Conservation (phyloP, 2,113 vertebrate genomes). For the Neolamprologus hecqui region DNA sequence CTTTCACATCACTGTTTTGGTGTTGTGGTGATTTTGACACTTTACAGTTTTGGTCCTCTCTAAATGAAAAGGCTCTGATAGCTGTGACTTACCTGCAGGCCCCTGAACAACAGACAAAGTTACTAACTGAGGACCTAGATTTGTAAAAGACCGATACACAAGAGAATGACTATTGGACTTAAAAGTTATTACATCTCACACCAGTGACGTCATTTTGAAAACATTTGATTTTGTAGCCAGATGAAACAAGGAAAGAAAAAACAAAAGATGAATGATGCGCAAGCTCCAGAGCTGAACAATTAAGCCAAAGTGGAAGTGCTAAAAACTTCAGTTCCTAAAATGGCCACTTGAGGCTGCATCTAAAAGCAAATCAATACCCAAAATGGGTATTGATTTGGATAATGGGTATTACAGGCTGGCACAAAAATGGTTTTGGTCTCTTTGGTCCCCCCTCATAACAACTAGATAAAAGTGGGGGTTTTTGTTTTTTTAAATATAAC, state of each 20-base stretch:
- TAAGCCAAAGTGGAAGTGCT: not conserved
- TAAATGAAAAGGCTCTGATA: not conserved
- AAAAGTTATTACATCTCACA: not conserved
- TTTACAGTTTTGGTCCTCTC: not conserved
- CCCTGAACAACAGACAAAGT: not conserved
- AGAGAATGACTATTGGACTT: not conserved
- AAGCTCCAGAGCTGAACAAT: not conserved
- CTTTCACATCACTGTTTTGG: not conserved
- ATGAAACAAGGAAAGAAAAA: not conserved
- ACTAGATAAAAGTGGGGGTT: rapidly evolving
- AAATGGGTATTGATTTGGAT: not conserved
- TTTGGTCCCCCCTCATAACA: not conserved
- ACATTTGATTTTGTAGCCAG: not conserved
- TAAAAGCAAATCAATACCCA: not conserved
- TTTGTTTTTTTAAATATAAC: not conserved
- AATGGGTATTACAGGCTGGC: not conserved
- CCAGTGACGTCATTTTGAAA: not conserved
- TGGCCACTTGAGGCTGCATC: not conserved
- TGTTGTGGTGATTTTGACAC: not conserved
- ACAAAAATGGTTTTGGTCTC: not conserved
- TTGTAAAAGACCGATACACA: not conserved
- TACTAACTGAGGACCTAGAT: not conserved
- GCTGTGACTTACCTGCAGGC: not conserved
- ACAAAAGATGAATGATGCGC: not conserved
- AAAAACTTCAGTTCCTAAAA: not conserved